Evolutionary conservation across 2,888 invertebrate genomes (phyloP), one percentile per base, ranked within the genome.

Genomic region (Nebria salina): DNA sequence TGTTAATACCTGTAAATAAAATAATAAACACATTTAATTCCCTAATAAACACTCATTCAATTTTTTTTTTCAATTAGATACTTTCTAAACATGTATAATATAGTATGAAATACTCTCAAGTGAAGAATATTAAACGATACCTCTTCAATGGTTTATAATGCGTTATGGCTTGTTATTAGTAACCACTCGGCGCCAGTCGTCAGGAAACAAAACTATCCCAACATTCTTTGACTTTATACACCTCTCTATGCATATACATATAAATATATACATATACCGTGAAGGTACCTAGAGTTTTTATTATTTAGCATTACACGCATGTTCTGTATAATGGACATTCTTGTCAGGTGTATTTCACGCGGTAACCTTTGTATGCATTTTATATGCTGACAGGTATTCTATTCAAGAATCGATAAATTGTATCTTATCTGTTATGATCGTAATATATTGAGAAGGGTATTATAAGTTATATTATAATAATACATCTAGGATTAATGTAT

Each of bases 1-100:
- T 82, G 93, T 93, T 83, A 93, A 90, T 83, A 93, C 93, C 93
- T 94, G 89, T 15, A 91, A 88, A 77, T 81, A 86, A 78, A 83
- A 82, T 83, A 79, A 78, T 64, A 79, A 75, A 73, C 5, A 5
- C 34, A 34, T 26, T 66, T 34, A 4, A 5, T 34, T 34, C 34
- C 34, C 34, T 4, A 34, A 34, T 34, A 34, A 34, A 34, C 2
- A 34, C n/a, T 15, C 6, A 65, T 5, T 65, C 15, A 5, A 77
- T 43, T 74, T 13, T 20, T 20, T 20, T 20, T 20, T 20, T 20
- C 20, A 20, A 72, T 34, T 34, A 34, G 1, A 34, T 34, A 34
- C 2, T 34, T 0, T 34, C 5, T 1, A 5, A 2, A 34, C 1
- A 34, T 34, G 5, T 34, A 34, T 34, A 20, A 20, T 20, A 15